Conservation (phyloP, 92 coral and sea anemone genomes). For the Galaxea fascicularis region DNA sequence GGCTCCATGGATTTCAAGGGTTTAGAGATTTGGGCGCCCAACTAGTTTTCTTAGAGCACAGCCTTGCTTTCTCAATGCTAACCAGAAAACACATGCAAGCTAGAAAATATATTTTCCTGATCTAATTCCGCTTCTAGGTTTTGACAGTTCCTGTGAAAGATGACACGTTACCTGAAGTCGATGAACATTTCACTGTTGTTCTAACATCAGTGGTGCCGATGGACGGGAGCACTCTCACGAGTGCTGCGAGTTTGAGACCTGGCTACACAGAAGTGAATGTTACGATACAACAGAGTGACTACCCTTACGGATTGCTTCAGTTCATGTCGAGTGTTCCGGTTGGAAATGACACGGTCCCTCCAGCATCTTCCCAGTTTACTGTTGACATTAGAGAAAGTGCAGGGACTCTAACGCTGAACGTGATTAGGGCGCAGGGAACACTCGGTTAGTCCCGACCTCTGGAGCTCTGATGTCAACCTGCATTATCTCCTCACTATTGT, state of each 20-base stretch:
- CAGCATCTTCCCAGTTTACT: constrained; percentile 60
- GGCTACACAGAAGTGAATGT: constrained; percentile 78
- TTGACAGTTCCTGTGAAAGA: constrained; percentile 68
- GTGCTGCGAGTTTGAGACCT: constrained; percentile 90
- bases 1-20: too few relatives aligned
- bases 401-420: constrained; percentile 68
- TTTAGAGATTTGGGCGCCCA: too few relatives aligned
- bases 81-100: neutral
- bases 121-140: constrained; percentile 11
- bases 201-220: constrained; percentile 77
- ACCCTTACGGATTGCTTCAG: constrained; percentile 93
- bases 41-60: too few relatives aligned
- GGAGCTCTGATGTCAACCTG: too few relatives aligned
- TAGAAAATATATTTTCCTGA: neutral
- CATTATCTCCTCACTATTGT: too few relatives aligned
- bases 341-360: constrained; percentile 66
- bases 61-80: neutral
- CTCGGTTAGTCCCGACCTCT: constrained; percentile 58
- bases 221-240: constrained; percentile 91
- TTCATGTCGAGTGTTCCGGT: constrained; percentile 75
- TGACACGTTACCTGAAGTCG: constrained; percentile 83
- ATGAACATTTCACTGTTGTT: constrained; percentile 74
- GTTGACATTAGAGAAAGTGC: constrained; percentile 81
- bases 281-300: constrained; percentile 82
- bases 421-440: constrained; percentile 88